Percentiles rank a stretch among this genome's conserved stretches.
phyloP scores from a whole-genome alignment of 1,140 invertebrate genomes.

The Tyrophagus putrescentiae region DNA sequence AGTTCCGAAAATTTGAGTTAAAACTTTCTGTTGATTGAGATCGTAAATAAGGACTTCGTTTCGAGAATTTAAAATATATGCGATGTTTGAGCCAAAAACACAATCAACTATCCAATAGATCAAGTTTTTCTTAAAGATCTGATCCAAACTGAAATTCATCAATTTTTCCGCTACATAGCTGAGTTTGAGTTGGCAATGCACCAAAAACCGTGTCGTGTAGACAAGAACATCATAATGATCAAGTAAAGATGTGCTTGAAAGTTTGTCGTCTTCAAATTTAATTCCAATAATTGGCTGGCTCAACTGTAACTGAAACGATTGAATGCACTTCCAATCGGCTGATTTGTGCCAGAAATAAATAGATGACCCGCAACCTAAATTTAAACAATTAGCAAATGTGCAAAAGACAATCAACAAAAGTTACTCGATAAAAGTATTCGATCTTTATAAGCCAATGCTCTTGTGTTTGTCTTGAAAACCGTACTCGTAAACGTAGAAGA shows the following conservation, averaged over 20 bases:
- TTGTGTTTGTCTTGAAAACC: background rate
- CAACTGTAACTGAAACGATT: background rate
- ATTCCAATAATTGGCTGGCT: conserved; percentile 11
- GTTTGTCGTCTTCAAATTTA: background rate
- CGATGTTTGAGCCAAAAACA: background rate
- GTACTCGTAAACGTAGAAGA: no score
- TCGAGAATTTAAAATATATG: conserved; percentile 2
- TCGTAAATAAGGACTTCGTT: conserved; percentile 13
- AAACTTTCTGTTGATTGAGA: background rate
- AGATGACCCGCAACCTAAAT: conserved; percentile 1
- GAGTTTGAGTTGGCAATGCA: background rate
- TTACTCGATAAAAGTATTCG: conserved; percentile 8
- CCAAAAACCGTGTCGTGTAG: background rate
- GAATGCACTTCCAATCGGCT: background rate
- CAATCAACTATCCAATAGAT: conserved; percentile 18
- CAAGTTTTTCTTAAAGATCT: background rate
- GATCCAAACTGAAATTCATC: background rate
- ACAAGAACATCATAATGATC: background rate
- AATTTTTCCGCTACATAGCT: background rate
- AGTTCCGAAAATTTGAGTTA: background rate
- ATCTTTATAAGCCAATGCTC: background rate
- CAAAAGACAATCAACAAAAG: background rate
- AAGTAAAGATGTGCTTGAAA: background rate
- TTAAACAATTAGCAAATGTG: background rate
- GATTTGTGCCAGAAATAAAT: background rate